Percentiles rank a stretch among this genome's conserved stretches.
Evolutionary conservation across 2,888 invertebrate species (phyloP).

Genomic region (Drosophila trichaetosa): DNA sequence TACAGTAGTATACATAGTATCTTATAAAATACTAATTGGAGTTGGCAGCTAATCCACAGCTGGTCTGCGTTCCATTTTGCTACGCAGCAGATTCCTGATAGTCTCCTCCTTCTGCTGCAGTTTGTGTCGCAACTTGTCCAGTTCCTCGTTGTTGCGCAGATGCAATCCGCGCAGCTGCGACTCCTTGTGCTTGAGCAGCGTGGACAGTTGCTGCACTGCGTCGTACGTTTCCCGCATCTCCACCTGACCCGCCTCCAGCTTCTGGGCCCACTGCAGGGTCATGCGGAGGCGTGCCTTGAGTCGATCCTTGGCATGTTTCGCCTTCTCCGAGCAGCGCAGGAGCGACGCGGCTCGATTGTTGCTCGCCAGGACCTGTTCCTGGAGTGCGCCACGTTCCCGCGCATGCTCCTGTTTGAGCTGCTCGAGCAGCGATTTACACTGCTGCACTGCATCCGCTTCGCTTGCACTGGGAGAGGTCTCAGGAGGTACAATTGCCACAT

Average conservation of each 20-base stretch:
- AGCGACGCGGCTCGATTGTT: constrained; percentile 53
- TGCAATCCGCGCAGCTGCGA: constrained; percentile 83
- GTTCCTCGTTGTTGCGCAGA: constrained; percentile 80
- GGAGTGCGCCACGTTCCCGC: constrained; percentile 85
- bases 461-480: constrained; percentile 14
- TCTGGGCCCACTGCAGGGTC: constrained; percentile 83
- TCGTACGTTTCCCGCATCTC: constrained; percentile 83
- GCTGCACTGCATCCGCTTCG: constrained; percentile 87
- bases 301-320: constrained; percentile 82
- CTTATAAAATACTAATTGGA: not conserved
- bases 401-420: constrained; percentile 91
- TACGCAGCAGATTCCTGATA: constrained; percentile 80
- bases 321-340: constrained; percentile 75
- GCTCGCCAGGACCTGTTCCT: constrained; percentile 65
- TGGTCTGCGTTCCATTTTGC: constrained; percentile 66
- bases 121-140: constrained; percentile 81
- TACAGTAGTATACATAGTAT: no score
- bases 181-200: constrained; percentile 84
- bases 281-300: constrained; percentile 83
- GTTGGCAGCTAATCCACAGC: constrained; percentile 57
- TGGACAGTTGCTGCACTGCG: constrained; percentile 82
- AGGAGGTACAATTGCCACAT: constrained; percentile 7
- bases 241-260: constrained; percentile 81
- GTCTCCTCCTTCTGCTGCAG: constrained; percentile 84
- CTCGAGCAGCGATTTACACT: constrained; percentile 91